phyloP scores from a whole-genome alignment of 64 coral and sea anemone genomes.

The Hydrozoanthus tunicans region DNA sequence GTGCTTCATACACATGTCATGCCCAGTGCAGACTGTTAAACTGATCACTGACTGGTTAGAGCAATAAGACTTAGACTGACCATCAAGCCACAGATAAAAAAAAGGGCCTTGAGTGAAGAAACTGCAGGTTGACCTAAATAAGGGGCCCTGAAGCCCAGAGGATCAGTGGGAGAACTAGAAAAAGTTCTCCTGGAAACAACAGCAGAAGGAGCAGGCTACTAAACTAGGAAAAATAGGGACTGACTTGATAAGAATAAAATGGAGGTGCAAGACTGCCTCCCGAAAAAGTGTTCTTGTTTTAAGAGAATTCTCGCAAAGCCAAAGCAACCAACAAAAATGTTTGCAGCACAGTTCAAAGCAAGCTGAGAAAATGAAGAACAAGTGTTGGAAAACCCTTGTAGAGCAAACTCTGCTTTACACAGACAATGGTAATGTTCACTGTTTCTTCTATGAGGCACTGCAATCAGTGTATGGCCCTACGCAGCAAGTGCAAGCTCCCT shows the following conservation, averaged over 20 bases:
- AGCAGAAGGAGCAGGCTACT: neutral
- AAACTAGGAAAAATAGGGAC: neutral
- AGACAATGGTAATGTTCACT: too few relatives aligned
- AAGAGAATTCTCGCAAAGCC: neutral
- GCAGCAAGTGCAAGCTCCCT: neutral
- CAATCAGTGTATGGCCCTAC: neutral
- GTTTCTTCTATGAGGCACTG: neutral
- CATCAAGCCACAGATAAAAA: slow-evolving; percentile 8
- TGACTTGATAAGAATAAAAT: neutral
- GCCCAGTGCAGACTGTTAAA: neutral
- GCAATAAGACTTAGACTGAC: neutral
- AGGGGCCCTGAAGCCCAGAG: neutral
- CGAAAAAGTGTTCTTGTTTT: neutral
- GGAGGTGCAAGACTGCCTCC: neutral
- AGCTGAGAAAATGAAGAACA: too few relatives aligned
- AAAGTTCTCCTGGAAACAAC: neutral
- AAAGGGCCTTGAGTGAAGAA: slow-evolving; percentile 7
- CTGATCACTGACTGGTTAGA: neutral
- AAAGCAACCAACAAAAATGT: too few relatives aligned
- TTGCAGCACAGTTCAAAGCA: too few relatives aligned
- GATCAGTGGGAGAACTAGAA: neutral
- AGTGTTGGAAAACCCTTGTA: too few relatives aligned
- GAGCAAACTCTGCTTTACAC: neutral
- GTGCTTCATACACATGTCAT: neutral
- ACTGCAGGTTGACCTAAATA: neutral